phyloP scores from a whole-genome alignment of 1,140 invertebrate species.

The Pogonognathellus flavescens region DNA sequence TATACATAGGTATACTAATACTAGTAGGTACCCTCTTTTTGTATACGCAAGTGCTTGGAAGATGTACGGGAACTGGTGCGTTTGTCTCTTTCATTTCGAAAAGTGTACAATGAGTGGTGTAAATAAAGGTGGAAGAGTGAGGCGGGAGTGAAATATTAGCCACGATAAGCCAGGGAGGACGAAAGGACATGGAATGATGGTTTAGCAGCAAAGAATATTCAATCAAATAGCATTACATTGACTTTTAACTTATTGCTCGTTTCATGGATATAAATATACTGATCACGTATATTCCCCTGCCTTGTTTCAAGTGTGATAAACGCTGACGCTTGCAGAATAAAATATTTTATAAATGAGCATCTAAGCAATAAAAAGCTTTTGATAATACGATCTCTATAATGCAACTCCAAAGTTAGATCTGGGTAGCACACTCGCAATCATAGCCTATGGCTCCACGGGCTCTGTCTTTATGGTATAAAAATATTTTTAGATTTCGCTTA shows the following conservation, averaged over 20 bases:
- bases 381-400: not conserved
- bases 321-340: constrained; percentile 11
- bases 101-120: not conserved
- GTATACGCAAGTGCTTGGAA: constrained; percentile 19
- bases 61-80: too few relatives aligned
- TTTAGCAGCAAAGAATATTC: constrained; percentile 9
- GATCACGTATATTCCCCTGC: constrained; percentile 20
- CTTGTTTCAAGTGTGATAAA: constrained; percentile 12
- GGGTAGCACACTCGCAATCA: too few relatives aligned
- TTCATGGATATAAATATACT: not conserved
- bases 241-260: constrained; percentile 20
- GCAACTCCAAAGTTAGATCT: too few relatives aligned
- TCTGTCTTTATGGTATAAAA: too few relatives aligned
- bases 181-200: not conserved
- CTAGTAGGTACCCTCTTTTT: not conserved
- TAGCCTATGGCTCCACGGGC: too few relatives aligned
- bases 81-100: not conserved
- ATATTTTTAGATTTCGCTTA: too few relatives aligned
- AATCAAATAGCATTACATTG: constrained; percentile 19
- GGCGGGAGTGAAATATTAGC: constrained; percentile 28
- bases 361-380: not conserved
- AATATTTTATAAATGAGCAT: constrained; percentile 33
- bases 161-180: constrained; percentile 31
- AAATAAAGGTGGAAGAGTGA: constrained; percentile 16
- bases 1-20: not conserved